These are phyloP conservation scores for Callyntrura sp. DNA, from an alignment of 2,888 invertebrate genomes.

Conservation along the genomic window DNA sequence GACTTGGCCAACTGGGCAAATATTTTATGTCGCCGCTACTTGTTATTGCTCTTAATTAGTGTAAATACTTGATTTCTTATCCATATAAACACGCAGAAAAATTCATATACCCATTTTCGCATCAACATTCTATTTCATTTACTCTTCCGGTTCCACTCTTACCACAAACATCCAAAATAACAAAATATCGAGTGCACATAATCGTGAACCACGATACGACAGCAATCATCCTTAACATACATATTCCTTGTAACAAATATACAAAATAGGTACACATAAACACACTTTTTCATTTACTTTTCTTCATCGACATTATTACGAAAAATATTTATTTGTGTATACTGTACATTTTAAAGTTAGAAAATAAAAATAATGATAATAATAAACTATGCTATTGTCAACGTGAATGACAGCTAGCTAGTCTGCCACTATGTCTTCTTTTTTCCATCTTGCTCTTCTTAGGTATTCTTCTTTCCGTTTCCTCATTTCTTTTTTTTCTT, in stretches of 20 bases:
- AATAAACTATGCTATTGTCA: slow-evolving; percentile 50
- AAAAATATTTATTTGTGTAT: slow-evolving; percentile 1
- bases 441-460: slow-evolving; percentile 40
- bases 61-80: slow-evolving; percentile 2
- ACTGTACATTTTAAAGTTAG: neutral
- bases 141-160: slow-evolving; percentile 58
- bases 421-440: slow-evolving; percentile 61
- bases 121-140: slow-evolving; percentile 16
- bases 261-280: neutral
- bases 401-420: slow-evolving; percentile 65
- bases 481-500: slow-evolving; percentile 31
- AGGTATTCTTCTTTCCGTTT: slow-evolving; percentile 49
- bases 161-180: slow-evolving; percentile 13
- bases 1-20: neutral
- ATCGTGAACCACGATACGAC: slow-evolving; percentile 19
- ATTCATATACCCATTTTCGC: neutral
- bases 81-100: neutral
- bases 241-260: neutral
- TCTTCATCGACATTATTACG: slow-evolving; percentile 27
- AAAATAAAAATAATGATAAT: slow-evolving; percentile 46
- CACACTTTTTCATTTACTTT: neutral
- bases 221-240: slow-evolving; percentile 30
- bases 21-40: neutral
- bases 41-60: slow-evolving; percentile 23
- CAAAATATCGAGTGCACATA: slow-evolving; percentile 4